Evolutionary conservation across 37 sponge, comb jelly and placozoan species (phyloP).

Genomic region (Crambe crambe): DNA sequence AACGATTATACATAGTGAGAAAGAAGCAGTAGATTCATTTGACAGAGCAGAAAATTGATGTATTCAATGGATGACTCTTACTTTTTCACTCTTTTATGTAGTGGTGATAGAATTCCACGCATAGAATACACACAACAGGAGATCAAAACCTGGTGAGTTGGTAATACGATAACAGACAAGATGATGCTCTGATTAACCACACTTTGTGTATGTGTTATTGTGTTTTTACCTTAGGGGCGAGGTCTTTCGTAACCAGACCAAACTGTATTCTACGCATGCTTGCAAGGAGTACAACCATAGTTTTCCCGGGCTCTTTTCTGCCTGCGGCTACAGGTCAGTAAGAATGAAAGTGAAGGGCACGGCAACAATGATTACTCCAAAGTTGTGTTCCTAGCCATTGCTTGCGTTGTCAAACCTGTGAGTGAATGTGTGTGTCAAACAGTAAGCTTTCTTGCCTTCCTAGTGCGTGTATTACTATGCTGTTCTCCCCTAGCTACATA

Average conservation of each 20-base stretch:
- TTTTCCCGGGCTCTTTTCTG: slow-evolving; percentile 54
- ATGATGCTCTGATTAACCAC: neutral
- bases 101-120: slow-evolving; percentile 87
- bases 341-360: neutral
- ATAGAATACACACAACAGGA: slow-evolving; percentile 89
- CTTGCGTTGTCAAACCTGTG: no score
- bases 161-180: no score
- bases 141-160: slow-evolving; percentile 75
- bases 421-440: no score
- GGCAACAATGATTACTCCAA: no score
- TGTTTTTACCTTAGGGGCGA: slow-evolving; percentile 29
- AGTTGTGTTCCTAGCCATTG: no score
- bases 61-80: neutral
- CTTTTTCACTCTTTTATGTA: slow-evolving; percentile 5
- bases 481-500: no score
- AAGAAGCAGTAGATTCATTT: neutral
- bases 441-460: no score
- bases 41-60: no score
- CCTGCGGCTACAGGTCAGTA: slow-evolving; percentile 63
- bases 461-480: no score
- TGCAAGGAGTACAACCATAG: slow-evolving; percentile 77
- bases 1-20: slow-evolving; percentile 39
- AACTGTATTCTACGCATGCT: slow-evolving; percentile 79
- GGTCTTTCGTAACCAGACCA: slow-evolving; percentile 47
- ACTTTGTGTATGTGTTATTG: neutral